phyloP scores from a whole-genome alignment of 2,113 vertebrate species.

The Dipodomys merriami region DNA sequence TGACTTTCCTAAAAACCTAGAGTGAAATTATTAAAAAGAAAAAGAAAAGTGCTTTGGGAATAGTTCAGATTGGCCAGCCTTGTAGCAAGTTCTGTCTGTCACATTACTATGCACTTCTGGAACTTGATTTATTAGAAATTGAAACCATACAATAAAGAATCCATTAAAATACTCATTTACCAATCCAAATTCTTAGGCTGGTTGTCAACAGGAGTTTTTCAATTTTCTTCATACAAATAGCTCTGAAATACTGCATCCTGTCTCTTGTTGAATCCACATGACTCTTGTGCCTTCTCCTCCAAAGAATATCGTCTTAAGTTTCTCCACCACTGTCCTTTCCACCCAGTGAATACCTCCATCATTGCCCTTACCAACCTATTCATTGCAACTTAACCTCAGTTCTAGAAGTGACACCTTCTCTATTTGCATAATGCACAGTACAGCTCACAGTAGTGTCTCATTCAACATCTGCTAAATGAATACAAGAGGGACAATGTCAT shows the following conservation, averaged over 20 bases:
- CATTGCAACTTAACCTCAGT: background rate
- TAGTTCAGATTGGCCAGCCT: background rate
- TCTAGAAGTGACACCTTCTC: background rate
- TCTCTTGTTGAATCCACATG: background rate
- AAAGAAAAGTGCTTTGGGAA: background rate
- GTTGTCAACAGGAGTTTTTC: background rate
- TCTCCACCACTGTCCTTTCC: background rate
- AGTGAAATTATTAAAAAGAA: slow-evolving; percentile 19
- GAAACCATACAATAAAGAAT: background rate
- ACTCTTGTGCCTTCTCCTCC: background rate
- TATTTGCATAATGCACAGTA: background rate
- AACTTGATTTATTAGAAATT: slow-evolving; percentile 26
- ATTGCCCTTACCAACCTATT: background rate
- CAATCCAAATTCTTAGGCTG: background rate
- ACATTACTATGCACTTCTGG: background rate
- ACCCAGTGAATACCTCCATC: background rate
- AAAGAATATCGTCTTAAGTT: background rate
- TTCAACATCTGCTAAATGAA: background rate
- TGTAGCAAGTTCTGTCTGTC: background rate
- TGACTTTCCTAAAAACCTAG: background rate
- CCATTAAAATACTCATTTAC: background rate
- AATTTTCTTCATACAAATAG: background rate
- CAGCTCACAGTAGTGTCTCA: background rate
- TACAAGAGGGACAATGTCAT: background rate
- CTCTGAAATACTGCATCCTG: background rate